Evolutionary conservation across 2,888 invertebrate genomes (phyloP), one percentile per base, ranked within the genome.

Genomic region (Thera britannica): DNA sequence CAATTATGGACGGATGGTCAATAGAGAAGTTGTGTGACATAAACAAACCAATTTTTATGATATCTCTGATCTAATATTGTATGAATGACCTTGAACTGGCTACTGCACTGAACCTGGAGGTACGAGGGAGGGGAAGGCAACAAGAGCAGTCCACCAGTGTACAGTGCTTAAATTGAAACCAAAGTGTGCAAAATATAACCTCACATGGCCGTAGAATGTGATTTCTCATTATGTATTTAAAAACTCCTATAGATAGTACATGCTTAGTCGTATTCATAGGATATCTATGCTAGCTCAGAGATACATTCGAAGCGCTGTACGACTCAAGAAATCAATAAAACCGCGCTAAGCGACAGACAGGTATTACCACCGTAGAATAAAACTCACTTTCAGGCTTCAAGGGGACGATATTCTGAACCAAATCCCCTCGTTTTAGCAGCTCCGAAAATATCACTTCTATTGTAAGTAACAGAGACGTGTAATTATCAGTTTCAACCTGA

Each of bases 371-470:
- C 65, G 44, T 48, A 66, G 55, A 58, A 11, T 38, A 70, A 72
- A 73, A 83, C 87, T 80, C 84, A 94, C 95, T 94, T 80, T 90
- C 81, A 23, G 95, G 94, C 82, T 95, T 95, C 70, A 95, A 81
- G 56, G 95, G 95, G 36, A 94, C 85, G 58, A 95, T 89, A 83
- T 95, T 95, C 70, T 95, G 91, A 68, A 94, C 92, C 94, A 97
- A 94, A 76, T 96, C 95, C 49, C 95, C 94, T 70, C 96, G 94
- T 82, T 95, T 96, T 23, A 97, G 83, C 63, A 97, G 84, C 80
- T 95, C 96, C 35, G 94, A 93, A 82, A 97, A 97, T 81, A 97
- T 95, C 57, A 96, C 94, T 88, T 97, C 97, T 72, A 97, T 83
- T 34, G 96, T 95, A 59, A 96, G 93, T 76, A 97, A 90, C 72